phyloP scores from a whole-genome alignment of 2,888 invertebrate genomes.

The Megaustenia siamemsis region DNA sequence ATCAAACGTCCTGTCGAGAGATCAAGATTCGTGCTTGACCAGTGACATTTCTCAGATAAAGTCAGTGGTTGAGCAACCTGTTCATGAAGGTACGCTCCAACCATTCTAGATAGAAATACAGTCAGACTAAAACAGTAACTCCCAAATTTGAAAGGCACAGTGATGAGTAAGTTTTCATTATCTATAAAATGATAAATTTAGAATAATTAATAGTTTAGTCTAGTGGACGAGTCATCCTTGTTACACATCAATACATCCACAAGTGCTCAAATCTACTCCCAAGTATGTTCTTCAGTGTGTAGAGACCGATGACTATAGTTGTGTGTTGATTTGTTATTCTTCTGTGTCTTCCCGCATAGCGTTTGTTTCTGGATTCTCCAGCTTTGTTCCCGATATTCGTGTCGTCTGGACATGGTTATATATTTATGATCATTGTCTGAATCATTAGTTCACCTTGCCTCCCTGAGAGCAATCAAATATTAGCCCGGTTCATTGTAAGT shows the following conservation, averaged over 20 bases:
- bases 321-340: not conserved
- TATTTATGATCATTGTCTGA: too few relatives aligned
- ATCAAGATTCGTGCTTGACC: too few relatives aligned
- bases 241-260: not conserved
- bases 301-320: not conserved
- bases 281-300: too few relatives aligned
- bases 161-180: not conserved
- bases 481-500: too few relatives aligned
- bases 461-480: too few relatives aligned
- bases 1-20: too few relatives aligned
- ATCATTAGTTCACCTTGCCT: too few relatives aligned
- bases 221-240: not conserved
- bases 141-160: constrained; percentile 59
- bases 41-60: constrained; percentile 53
- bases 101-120: constrained; percentile 69
- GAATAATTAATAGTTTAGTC: too few relatives aligned
- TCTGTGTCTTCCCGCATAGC: not conserved
- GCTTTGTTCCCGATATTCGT: too few relatives aligned
- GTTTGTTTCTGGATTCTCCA: too few relatives aligned
- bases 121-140: constrained; percentile 64
- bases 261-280: too few relatives aligned
- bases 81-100: constrained; percentile 74
- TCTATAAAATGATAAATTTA: not conserved
- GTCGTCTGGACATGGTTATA: too few relatives aligned
- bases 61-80: constrained; percentile 62